Evolutionary conservation across 2,888 invertebrate species (phyloP).

Genomic region (Trimorus sp.): DNA sequence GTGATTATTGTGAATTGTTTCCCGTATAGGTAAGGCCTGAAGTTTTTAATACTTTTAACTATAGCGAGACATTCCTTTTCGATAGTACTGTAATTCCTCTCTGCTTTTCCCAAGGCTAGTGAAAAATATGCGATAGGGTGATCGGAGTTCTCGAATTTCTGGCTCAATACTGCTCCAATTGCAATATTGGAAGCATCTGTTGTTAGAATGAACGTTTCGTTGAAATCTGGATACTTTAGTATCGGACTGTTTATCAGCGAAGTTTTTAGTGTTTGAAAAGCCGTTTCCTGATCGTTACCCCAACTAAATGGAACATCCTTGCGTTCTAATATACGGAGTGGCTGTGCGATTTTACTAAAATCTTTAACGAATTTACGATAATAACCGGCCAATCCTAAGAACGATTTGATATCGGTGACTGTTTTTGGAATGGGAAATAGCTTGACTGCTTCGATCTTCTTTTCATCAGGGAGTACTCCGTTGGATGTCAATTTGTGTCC

Average conservation of each 20-base stretch:
- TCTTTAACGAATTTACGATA: constrained; percentile 21
- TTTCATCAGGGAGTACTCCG: constrained; percentile 64
- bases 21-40: constrained; percentile 52
- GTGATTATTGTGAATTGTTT: constrained; percentile 48
- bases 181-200: constrained; percentile 59
- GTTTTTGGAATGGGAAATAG: constrained; percentile 9
- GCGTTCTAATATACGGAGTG: constrained; percentile 11
- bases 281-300: background rate
- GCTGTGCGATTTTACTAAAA: constrained; percentile 24
- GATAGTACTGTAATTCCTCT: constrained; percentile 56
- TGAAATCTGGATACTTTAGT: constrained; percentile 55
- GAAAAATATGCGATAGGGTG: constrained; percentile 55
- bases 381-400: constrained; percentile 22
- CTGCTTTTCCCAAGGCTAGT: constrained; percentile 36
- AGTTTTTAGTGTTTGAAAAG: background rate
- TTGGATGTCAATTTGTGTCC: constrained; percentile 66
- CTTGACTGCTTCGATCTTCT: background rate
- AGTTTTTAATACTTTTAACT: constrained; percentile 32
- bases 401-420: constrained; percentile 18
- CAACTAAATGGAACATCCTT: background rate
- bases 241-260: constrained; percentile 5
- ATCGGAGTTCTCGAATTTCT: constrained; percentile 44
- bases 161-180: constrained; percentile 55
- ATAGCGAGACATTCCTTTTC: constrained; percentile 62
- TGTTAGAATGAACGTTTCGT: constrained; percentile 49